Percentiles rank a stretch among this genome's conserved stretches.
Evolutionary conservation across 2,888 invertebrate species (phyloP).

Genomic region (Mayetiola destructor): DNA sequence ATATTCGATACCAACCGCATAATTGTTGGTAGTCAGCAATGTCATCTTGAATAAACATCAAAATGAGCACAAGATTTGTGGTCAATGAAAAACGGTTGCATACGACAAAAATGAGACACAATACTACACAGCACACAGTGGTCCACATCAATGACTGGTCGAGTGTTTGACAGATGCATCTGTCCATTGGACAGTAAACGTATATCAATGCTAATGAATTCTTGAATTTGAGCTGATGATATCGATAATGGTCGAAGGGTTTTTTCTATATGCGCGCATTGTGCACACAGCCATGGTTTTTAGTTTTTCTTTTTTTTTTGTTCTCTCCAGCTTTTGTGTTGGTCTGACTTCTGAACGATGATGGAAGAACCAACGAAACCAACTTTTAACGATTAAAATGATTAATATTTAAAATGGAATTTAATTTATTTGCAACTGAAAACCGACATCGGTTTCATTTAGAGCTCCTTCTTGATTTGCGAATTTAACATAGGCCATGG

Average conservation of each 20-base stretch:
- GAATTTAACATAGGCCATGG: too few relatives aligned
- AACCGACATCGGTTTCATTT: constrained; percentile 1
- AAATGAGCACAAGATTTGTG: not conserved
- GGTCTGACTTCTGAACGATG: not conserved
- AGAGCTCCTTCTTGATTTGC: not conserved
- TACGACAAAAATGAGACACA: too few relatives aligned
- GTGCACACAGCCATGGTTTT: too few relatives aligned
- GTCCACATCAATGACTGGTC: not conserved
- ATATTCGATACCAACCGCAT: not conserved
- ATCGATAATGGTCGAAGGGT: constrained; percentile 8
- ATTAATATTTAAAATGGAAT: constrained; percentile 8
- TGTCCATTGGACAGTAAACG: not conserved
- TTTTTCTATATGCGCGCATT: too few relatives aligned
- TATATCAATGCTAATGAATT: constrained; percentile 10
- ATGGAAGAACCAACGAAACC: not conserved
- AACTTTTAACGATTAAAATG: not conserved
- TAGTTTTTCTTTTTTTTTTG: too few relatives aligned
- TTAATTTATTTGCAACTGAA: constrained; percentile 10
- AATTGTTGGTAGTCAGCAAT: constrained; percentile 8
- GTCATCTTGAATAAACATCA: not conserved
- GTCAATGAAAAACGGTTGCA: not conserved
- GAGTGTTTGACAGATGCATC: not conserved
- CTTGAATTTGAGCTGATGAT: not conserved
- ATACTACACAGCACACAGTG: too few relatives aligned
- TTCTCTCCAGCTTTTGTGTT: not conserved